phyloP scores from a whole-genome alignment of 2,797 vertebrate genomes.

The Tragelaphus oryx region DNA sequence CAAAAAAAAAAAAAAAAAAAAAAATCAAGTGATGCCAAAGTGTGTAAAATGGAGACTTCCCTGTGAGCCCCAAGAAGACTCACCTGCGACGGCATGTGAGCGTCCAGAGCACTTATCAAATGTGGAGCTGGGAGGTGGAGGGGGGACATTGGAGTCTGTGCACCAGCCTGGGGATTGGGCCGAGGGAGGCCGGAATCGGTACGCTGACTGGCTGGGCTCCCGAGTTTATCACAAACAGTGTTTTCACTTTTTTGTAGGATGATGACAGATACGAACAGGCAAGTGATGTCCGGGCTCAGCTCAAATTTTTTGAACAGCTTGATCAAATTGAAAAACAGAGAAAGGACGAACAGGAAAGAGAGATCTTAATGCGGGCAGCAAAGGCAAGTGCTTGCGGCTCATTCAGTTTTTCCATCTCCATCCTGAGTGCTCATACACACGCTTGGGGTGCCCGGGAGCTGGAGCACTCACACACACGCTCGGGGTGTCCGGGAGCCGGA shows the following conservation, averaged over 20 bases:
- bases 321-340: slow-evolving; percentile 96
- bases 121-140: no score
- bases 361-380: slow-evolving; percentile 94
- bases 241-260: slow-evolving; percentile 83
- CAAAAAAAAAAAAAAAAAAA: background rate
- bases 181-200: accelerated
- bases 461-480: no score
- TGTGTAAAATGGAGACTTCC: no score
- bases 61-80: accelerated
- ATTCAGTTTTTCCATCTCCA: accelerated
- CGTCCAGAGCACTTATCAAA: accelerated
- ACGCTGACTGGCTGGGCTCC: slow-evolving; percentile 25
- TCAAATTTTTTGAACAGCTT: slow-evolving; percentile 96
- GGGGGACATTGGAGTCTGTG: background rate
- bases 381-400: slow-evolving; percentile 83
- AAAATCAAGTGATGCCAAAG: accelerated
- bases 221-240: slow-evolving; percentile 36
- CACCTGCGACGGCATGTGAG: accelerated
- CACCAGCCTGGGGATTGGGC: accelerated
- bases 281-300: slow-evolving; percentile 91
- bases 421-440: accelerated
- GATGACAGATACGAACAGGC: slow-evolving; percentile 90
- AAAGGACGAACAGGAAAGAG: slow-evolving; percentile 95
- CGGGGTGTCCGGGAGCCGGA: accelerated
- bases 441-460: no score